These are phyloP conservation scores for Erythrocebus patas DNA, from an alignment of 2,113 vertebrate species.

Conservation along the genomic window DNA sequence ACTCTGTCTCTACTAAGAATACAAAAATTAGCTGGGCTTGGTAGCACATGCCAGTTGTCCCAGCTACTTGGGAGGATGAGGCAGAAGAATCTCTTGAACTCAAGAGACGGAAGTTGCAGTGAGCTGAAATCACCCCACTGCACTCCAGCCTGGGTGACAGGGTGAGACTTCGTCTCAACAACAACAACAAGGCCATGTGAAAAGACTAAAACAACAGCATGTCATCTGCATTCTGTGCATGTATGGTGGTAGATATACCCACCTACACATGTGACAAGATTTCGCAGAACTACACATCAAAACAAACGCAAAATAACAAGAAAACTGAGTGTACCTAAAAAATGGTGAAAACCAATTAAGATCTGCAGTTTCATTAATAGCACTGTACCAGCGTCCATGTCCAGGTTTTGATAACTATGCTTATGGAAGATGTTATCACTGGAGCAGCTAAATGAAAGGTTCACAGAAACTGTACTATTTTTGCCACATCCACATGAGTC, in stretches of 20 bases:
- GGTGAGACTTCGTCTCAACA: no score
- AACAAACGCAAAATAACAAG: background rate
- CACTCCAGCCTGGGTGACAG: no score
- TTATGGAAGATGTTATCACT: background rate
- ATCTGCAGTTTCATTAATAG: background rate
- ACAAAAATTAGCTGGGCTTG: no score
- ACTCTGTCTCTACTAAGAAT: no score
- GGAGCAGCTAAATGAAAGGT: background rate
- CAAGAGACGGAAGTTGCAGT: no score
- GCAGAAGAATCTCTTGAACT: no score
- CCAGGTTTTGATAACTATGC: background rate
- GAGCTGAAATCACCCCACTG: no score
- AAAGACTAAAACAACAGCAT: background rate
- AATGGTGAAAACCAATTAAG: background rate
- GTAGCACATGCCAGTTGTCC: no score
- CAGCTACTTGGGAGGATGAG: no score
- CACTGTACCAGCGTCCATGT: no score
- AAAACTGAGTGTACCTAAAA: fast-evolving
- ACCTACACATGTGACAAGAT: no score
- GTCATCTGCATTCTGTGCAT: background rate
- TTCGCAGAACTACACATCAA: no score
- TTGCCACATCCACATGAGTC: background rate
- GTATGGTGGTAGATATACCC: background rate
- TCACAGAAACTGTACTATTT: background rate
- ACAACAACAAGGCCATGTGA: background rate